phyloP scores from a whole-genome alignment of 2,113 vertebrate species.

The Felis chaus region DNA sequence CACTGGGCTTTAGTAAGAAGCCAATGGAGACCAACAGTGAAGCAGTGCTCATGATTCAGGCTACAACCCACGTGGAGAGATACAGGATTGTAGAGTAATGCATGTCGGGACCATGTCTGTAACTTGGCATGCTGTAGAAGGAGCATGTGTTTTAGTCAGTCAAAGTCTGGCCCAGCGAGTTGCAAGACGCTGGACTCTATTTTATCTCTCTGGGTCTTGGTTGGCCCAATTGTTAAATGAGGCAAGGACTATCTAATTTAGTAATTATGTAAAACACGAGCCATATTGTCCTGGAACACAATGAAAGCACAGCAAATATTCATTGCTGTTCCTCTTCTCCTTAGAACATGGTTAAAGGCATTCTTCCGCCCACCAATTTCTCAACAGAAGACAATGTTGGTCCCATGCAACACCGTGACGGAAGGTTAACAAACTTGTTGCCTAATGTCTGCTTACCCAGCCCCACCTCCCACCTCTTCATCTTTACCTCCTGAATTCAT shows the following conservation, averaged over 20 bases:
- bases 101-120: not conserved
- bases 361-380: not conserved
- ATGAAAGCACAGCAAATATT: not conserved
- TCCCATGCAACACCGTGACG: not conserved
- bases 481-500: not conserved
- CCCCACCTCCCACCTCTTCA: not conserved
- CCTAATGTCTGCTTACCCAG: too few relatives aligned
- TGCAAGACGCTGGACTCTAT: not conserved
- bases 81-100: not conserved
- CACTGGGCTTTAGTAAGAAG: not conserved
- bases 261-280: not conserved
- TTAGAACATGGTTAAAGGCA: not conserved
- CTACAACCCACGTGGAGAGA: not conserved
- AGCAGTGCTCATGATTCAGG: not conserved
- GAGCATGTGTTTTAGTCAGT: too few relatives aligned
- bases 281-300: not conserved
- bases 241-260: slow-evolving; percentile 8
- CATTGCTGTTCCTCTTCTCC: not conserved
- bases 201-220: not conserved
- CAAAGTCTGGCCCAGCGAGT: not conserved
- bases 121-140: not conserved
- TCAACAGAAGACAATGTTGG: not conserved
- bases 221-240: slow-evolving; percentile 1
- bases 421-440: not conserved
- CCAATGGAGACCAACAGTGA: not conserved